Conservation (phyloP, 92 coral and sea anemone species). For the Bergia sp. region DNA sequence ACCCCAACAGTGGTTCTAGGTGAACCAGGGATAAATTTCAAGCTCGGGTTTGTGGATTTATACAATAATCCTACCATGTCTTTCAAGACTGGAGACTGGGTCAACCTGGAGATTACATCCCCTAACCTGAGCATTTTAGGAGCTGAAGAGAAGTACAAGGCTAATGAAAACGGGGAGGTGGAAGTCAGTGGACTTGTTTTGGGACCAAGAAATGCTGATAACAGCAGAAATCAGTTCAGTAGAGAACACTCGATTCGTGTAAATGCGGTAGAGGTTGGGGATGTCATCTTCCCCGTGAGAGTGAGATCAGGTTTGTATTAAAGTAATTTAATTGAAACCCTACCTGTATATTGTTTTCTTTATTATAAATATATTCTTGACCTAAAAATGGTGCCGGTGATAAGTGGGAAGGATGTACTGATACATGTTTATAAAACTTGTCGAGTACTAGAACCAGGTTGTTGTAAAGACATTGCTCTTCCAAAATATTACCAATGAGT, state of each 20-base stretch:
- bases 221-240: slow-evolving; percentile 54
- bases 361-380: no score
- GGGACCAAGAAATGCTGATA: slow-evolving; percentile 58
- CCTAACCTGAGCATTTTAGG: slow-evolving; percentile 68
- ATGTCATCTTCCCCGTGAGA: slow-evolving; percentile 71
- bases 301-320: slow-evolving; percentile 66
- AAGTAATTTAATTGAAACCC: no score
- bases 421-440: no score
- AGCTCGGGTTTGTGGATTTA: slow-evolving; percentile 67
- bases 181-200: slow-evolving; percentile 80
- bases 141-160: slow-evolving; percentile 64
- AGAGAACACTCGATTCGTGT: slow-evolving; percentile 65
- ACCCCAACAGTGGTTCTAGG: slow-evolving; percentile 75
- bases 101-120: slow-evolving; percentile 65
- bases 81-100: slow-evolving; percentile 72
- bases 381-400: no score
- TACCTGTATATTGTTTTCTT: no score
- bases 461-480: no score
- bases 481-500: no score
- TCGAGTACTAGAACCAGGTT: no score
- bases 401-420: no score
- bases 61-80: slow-evolving; percentile 68
- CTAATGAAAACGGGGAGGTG: slow-evolving; percentile 66
- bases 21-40: slow-evolving; percentile 70
- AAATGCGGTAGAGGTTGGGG: slow-evolving; percentile 69